A percentile compares a stretch with the other conserved stretches of the same genome.
These are phyloP conservation scores for Sceliomorpha sp. DNA, from an alignment of 2,888 invertebrate species.

Conservation along the genomic window DNA sequence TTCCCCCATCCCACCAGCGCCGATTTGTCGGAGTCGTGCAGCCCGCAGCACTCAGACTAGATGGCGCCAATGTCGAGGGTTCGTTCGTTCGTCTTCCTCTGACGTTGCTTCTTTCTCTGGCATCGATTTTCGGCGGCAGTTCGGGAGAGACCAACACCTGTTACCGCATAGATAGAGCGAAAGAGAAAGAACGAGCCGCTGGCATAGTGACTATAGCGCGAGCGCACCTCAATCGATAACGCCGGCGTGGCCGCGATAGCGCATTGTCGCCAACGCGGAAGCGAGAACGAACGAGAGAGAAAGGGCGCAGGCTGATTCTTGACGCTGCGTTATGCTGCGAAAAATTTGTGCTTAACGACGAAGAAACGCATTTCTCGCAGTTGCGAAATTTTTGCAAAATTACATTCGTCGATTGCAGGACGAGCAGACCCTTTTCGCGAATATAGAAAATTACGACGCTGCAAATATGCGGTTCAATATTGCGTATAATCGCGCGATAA, in stretches of 20 bases:
- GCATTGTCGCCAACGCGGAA: conserved; percentile 60
- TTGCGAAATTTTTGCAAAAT: no score
- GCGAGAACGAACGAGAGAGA: conserved; percentile 34
- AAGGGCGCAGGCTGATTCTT: conserved; percentile 40
- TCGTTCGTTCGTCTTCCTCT: conserved; percentile 21
- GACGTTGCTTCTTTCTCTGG: conserved; percentile 32
- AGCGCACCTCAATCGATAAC: conserved; percentile 74
- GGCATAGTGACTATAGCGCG: conserved; percentile 57
- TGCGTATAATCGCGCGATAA: no score
- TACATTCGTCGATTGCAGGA: no score
- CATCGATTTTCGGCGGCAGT: conserved; percentile 72
- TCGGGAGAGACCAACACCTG: conserved; percentile 76
- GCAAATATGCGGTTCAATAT: no score
- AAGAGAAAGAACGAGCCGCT: conserved; percentile 65
- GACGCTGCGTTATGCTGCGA: conserved; percentile 29
- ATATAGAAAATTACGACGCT: no score
- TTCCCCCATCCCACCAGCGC: no score
- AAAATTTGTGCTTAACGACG: conserved; percentile 20
- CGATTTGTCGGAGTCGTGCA: conserved; percentile 30
- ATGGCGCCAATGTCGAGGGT: conserved; percentile 34
- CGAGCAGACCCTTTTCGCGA: no score
- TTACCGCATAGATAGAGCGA: conserved; percentile 70
- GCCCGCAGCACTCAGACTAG: conserved; percentile 35
- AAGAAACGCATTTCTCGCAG: background rate
- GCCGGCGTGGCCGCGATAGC: conserved; percentile 70